Base-by-base conservation (phyloP, 2,797 vertebrate species). In the Gymnoscopelus braueri region DNA sequence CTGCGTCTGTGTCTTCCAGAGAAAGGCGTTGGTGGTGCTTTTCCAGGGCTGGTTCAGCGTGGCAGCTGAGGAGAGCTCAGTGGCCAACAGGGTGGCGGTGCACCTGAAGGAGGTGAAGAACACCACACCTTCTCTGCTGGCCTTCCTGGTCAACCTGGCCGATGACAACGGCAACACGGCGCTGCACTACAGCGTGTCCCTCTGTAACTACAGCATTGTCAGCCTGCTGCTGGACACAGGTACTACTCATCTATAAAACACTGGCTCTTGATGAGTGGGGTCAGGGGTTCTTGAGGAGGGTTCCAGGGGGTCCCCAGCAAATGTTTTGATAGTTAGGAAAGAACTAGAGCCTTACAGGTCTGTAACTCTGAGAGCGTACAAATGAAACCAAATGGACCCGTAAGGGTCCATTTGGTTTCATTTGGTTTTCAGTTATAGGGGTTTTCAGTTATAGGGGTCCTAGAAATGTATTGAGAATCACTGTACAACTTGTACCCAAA, bases 141-240 rank as follows among this genome's bases (percentile, higher is more conserved):
- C 86, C 61, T 85, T 94, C 72, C 89, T 99, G 13, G 92, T 98
- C 81, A 99, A 99, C 88, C 83, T 98, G 78, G 94, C 95, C 0
- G 98, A 99, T 0, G 95, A 95, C 85, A 99, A 98, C 0, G 95
- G 96, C 74, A 99, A 99, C 90, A 98, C 96, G 0, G 96, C 95
- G 10, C 94, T 99, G 60, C 98, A 99, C 86, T 99, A 99, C 87
- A 98, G 97, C 0, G 89, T 97, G 19, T 99, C 98, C 9, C 95
- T 99, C 80, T 96, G 96, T 87, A 98, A 98, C 93, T 97, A 98
- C 85, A 58, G 74, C 1, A 90, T 99, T 0, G 96, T 94, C 52
- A 93, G 93, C 64, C 92, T 96, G 65, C 93, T 99, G 26, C 89
- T 99, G 75, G 94, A 97, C 76, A 98, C 98, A 85, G 97, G 98